Base-by-base conservation (phyloP, 2,888 invertebrate species). In the Hesperia comma region DNA sequence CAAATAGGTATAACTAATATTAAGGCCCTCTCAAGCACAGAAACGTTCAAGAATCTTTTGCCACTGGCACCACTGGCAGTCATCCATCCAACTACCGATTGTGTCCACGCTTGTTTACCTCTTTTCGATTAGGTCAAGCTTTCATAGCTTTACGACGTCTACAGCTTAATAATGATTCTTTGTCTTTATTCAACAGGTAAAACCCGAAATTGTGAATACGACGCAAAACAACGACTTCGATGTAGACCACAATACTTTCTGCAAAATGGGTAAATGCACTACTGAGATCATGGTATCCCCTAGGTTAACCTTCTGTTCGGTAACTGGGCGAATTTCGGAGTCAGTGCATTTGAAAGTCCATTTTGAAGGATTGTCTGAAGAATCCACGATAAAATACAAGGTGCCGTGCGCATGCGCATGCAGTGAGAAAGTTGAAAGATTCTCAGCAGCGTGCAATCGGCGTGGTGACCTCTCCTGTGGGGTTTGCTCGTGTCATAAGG, bases 391-490 rank as follows among this genome's bases (percentile, higher is more conserved):
- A 26, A 84, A 82, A 61, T 85, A 83, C 72, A 79, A 82, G 46
- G 86, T 92, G n/a, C 79, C 85, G 0, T 92, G 92, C 68, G 85
- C 85, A 0, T 92, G 91, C 61, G 69, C 68, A 0, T 91, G 91
- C 75, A 84, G 80, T 40, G 70, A 72, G 1, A 68, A 70, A 0
- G 76, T 85, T 63, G 85, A 88, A 56, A 71, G 62, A 1, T 83
- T 87, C 32, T 93, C 95, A 0, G 46, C 71, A 0, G 72, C 77
- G 8, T 95, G 94, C 75, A 80, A 77, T 33, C 68, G 72, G 0
- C 81, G 86, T 63, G 95, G 95, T 0, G 92, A 93, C 40, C 91
- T 87, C 41, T 85, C 93, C 46, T 95, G 95, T 77, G 96, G 96
- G 0, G 86, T 93, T 10, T 96, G 96, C 81, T 81, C 83, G 0